Evolutionary conservation across 2,797 vertebrate species (phyloP).

Genomic region (Acridotheres tristis): DNA sequence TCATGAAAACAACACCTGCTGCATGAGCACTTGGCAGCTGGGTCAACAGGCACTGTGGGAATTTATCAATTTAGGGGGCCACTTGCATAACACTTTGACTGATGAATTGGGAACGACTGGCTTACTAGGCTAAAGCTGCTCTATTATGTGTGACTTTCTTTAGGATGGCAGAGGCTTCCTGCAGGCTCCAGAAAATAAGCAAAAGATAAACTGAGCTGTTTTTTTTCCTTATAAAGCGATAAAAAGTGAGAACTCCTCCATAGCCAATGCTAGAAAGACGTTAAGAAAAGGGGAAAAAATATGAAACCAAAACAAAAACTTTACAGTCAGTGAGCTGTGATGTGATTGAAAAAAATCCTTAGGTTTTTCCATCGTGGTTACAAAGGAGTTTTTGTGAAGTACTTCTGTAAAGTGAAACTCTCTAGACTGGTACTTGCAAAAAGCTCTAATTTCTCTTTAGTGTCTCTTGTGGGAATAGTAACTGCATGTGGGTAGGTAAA

Average conservation of each 20-base stretch:
- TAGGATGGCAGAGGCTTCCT: slow-evolving; percentile 69
- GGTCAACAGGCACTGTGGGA: slow-evolving; percentile 99
- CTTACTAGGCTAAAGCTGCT: slow-evolving; percentile 81
- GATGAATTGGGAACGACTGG: slow-evolving; percentile 80
- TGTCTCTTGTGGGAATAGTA: slow-evolving; percentile 62
- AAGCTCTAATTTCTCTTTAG: slow-evolving; percentile 70
- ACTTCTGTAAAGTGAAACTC: slow-evolving; percentile 69
- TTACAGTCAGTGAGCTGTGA: slow-evolving; percentile 31
- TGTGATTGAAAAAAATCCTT: slow-evolving; percentile 43
- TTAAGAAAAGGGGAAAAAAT: background rate
- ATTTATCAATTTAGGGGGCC: slow-evolving; percentile 95
- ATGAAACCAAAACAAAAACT: slow-evolving; percentile 61
- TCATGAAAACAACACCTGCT: slow-evolving; percentile 99
- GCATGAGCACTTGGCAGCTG: slow-evolving; percentile 97
- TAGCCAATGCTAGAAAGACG: slow-evolving; percentile 26
- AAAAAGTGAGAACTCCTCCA: slow-evolving; percentile 50
- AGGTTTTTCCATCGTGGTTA: slow-evolving; percentile 48
- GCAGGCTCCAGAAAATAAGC: slow-evolving; percentile 61
- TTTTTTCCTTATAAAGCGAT: slow-evolving; percentile 65
- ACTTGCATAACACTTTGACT: slow-evolving; percentile 83
- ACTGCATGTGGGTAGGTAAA: slow-evolving; percentile 56
- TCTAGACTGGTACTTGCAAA: slow-evolving; percentile 54
- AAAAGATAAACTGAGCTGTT: slow-evolving; percentile 62
- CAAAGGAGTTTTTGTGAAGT: slow-evolving; percentile 57
- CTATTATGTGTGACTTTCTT: slow-evolving; percentile 78